Evolutionary conservation across 1,140 invertebrate species (phyloP).

Genomic region (Octopus sinensis): DNA sequence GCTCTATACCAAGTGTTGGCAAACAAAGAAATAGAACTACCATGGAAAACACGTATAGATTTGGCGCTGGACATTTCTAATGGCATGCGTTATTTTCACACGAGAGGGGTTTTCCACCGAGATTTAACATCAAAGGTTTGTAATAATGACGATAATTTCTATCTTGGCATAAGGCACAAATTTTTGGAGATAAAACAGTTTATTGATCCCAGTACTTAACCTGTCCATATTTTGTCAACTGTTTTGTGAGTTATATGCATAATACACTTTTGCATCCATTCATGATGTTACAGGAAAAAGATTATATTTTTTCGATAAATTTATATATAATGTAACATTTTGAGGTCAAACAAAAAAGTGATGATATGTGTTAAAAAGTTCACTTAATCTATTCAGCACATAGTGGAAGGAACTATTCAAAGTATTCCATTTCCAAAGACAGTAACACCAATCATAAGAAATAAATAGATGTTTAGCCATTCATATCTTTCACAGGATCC

Average conservation of each 20-base stretch:
- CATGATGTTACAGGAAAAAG: not conserved
- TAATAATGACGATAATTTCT: conserved; percentile 46
- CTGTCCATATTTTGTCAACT: not conserved
- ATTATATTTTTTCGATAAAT: too few species aligned
- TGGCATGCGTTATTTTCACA: conserved; percentile 90
- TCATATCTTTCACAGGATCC: too few species aligned
- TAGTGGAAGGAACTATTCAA: too few species aligned
- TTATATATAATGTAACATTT: too few species aligned
- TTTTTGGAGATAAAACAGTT: not conserved
- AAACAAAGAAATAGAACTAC: conserved; percentile 72
- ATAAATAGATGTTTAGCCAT: too few species aligned
- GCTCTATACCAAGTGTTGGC: conserved; percentile 87
- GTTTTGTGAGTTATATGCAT: not conserved
- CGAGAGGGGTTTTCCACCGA: conserved; percentile 85
- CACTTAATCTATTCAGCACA: too few species aligned
- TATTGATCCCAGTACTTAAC: not conserved
- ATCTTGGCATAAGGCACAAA: not conserved
- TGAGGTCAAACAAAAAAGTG: too few species aligned
- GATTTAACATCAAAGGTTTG: conserved; percentile 87
- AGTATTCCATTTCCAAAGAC: too few species aligned
- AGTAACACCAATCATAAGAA: too few species aligned
- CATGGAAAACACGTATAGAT: conserved; percentile 77
- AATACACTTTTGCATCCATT: not conserved
- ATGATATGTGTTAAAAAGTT: too few species aligned
- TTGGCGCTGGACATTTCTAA: conserved; percentile 81